phyloP scores from a whole-genome alignment of 2,113 vertebrate genomes.

The Mus spicilegus region DNA sequence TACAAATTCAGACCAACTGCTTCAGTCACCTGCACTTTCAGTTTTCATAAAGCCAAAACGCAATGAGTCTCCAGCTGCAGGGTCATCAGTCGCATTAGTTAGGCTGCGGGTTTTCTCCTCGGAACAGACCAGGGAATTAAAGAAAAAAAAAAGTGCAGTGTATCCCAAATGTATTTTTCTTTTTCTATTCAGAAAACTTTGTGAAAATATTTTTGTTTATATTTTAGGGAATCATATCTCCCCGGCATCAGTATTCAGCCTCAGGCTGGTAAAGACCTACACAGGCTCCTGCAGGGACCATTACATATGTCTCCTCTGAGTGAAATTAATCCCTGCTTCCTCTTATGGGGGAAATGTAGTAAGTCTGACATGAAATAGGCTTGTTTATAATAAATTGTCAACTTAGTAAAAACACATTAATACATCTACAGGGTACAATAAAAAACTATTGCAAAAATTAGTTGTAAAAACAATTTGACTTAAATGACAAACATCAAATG shows the following conservation, averaged over 20 bases:
- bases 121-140: constrained; percentile 66
- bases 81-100: neutral
- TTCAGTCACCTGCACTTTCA: constrained; percentile 18
- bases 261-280: constrained; percentile 58
- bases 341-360: constrained; percentile 44
- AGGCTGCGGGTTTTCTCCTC: constrained; percentile 10
- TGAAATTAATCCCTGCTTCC: constrained; percentile 49
- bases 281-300: constrained; percentile 59
- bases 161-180: constrained; percentile 48
- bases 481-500: constrained; percentile 60
- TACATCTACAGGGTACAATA: constrained; percentile 62
- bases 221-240: neutral
- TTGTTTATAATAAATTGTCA: constrained; percentile 70
- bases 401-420: constrained; percentile 81
- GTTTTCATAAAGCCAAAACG: constrained; percentile 61
- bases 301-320: neutral
- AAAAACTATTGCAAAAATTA: constrained; percentile 79
- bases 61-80: constrained; percentile 40
- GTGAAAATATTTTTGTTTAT: constrained; percentile 68
- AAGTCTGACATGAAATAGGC: constrained; percentile 56
- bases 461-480: constrained; percentile 77
- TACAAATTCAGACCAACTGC: constrained; percentile 27
- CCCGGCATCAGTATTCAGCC: neutral
- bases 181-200: constrained; percentile 72
- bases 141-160: constrained; percentile 19